phyloP scores from a whole-genome alignment of 1,140 invertebrate species.

The Trachelipus rathkii region DNA sequence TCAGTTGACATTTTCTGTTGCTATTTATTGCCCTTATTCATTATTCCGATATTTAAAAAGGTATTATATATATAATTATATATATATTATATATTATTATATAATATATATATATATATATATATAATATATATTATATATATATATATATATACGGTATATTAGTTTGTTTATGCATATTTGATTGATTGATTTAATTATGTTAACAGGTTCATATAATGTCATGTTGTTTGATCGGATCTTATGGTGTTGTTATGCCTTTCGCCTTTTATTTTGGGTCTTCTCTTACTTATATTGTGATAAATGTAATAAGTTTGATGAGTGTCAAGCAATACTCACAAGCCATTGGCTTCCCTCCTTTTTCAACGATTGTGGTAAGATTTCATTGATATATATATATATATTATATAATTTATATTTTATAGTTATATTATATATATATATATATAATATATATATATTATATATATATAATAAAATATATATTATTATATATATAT shows the following conservation, averaged over 20 bases:
- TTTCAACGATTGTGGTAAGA: slow-evolving; percentile 60
- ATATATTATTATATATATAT: too few relatives aligned
- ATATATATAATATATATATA: too few relatives aligned
- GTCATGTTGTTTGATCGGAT: slow-evolving; percentile 59
- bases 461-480: too few relatives aligned
- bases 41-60: slow-evolving; percentile 39
- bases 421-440: too few relatives aligned
- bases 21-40: slow-evolving; percentile 55
- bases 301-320: slow-evolving; percentile 62
- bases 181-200: too few relatives aligned
- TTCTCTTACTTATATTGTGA: slow-evolving; percentile 64
- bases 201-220: slow-evolving; percentile 58
- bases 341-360: slow-evolving; percentile 61
- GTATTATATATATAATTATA: neutral
- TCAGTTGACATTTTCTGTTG: slow-evolving; percentile 53
- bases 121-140: too few relatives aligned
- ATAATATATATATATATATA: too few relatives aligned
- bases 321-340: slow-evolving; percentile 58
- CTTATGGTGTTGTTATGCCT: slow-evolving; percentile 55
- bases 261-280: slow-evolving; percentile 63
- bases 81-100: too few relatives aligned
- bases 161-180: too few relatives aligned
- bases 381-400: too few relatives aligned
- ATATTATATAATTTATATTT: too few relatives aligned
- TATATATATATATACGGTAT: too few relatives aligned